phyloP scores from a whole-genome alignment of 2,113 vertebrate genomes.

The Marcusenius ussheri region DNA sequence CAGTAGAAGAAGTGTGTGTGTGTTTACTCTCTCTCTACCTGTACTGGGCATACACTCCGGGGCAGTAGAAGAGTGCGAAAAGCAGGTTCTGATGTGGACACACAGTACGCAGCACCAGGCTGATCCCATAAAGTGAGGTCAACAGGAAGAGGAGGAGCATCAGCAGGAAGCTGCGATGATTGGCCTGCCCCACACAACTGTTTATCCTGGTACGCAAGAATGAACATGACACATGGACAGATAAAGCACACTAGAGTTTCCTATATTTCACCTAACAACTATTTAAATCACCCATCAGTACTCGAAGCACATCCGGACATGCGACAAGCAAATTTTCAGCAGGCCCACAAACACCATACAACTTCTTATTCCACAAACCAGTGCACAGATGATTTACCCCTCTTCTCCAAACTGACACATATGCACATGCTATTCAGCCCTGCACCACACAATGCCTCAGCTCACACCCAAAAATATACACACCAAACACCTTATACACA shows the following conservation, averaged over 20 bases:
- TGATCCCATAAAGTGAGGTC: constrained; percentile 84
- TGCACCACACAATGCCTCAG: background rate
- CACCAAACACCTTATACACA: background rate
- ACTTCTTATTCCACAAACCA: background rate
- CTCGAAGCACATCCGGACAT: background rate
- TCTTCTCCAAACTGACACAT: background rate
- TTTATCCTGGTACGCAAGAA: constrained; percentile 76
- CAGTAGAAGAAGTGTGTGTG: background rate
- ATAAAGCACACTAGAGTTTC: background rate
- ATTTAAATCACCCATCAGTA: background rate
- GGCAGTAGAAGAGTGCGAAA: constrained; percentile 84
- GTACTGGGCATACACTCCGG: constrained; percentile 80
- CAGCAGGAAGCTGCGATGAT: constrained; percentile 87
- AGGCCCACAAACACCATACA: background rate
- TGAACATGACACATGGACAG: constrained; percentile 21
- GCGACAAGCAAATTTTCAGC: background rate
- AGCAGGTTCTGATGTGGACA: constrained; percentile 68
- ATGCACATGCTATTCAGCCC: background rate
- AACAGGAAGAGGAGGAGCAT: constrained; percentile 80
- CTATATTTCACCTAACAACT: background rate
- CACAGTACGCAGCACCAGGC: constrained; percentile 73
- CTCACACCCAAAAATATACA: background rate
- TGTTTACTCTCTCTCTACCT: constrained; percentile 59
- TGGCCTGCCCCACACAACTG: constrained; percentile 90
- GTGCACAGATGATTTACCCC: background rate